Evolutionary conservation across 2,888 invertebrate species (phyloP), one percentile per base, ranked within the genome.

Genomic region (Euclidia mi): DNA sequence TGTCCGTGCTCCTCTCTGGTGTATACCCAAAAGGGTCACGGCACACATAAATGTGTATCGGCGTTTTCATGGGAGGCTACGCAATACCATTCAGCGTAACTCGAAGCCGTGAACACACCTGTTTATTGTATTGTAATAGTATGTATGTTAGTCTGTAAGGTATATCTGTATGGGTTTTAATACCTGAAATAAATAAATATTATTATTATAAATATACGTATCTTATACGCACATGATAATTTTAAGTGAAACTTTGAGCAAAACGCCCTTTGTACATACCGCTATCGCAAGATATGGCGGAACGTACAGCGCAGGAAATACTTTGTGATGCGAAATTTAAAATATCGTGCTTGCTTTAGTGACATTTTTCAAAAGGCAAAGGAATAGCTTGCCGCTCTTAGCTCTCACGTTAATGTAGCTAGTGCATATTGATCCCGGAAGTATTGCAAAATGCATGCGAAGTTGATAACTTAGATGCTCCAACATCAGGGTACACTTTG

Each of bases 351-450:
- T 61, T 52, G 52, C 63, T 57, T 64, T 55, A 57, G 68, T 75
- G 73, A 72, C 65, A 73, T 76, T 76, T 72, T 73, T 55, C 44
- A 61, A 61, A 65, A 56, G 60, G 73, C 47, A 65, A 61, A 68
- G 72, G 43, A 71, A 52, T 49, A 53, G 35, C 56, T 57, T 55
- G 56, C 53, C 56, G 38, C 59, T 71, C 58, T 58, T 64, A 57
- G 62, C 56, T 65, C 37, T 58, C 43, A 67, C 56, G 61, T 75
- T 65, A 72, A 75, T 65, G 59, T 61, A 71, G 47, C 52, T 51
- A 47, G 53, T 59, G 56, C 55, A 67, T 64, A 75, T 64, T 72
- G 60, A 68, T 56, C 56, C 56, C 61, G 40, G 42, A 41, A 51
- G 65, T 44, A 59, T 59, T 40, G 43, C 50, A 49, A 75, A 71